Base-by-base conservation (phyloP, 1,140 invertebrate genomes). In the Lysiphlebus fabarum region DNA sequence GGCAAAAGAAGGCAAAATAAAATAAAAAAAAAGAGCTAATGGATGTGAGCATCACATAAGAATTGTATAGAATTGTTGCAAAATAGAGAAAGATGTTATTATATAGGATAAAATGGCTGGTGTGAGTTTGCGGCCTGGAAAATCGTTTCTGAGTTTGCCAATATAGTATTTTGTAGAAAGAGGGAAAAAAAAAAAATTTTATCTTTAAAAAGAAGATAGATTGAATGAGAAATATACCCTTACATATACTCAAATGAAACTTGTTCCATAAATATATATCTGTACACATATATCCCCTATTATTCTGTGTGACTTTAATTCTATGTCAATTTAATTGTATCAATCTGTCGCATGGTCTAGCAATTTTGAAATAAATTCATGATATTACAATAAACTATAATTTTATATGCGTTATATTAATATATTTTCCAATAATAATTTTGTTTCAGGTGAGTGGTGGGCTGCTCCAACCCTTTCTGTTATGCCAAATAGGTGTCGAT, bases 401-500 rank as follows among this genome's bases (percentile, higher is more conserved):
- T n/a, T n/a, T n/a, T n/a, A n/a, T n/a, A n/a, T n/a, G n/a, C n/a
- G n/a, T n/a, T n/a, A n/a, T n/a, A n/a, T n/a, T n/a, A n/a, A 26
- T 26, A 26, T 4, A 26, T 26, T 26, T 26, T 1, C 4, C 17
- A 4, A 26, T 26, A 26, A 26, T 26, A 26, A 26, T 11, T 6
- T 74, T 59, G 77, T 76, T 75, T 60, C 70, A 80, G 78, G 78
- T 80, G 77, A 80, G 78, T 80, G 71, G 76, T 74, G 74, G 72
- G 70, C 72, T 73, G 75, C 76, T 76, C 68, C 76, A 73, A 71
- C 72, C 70, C 73, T 77, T 72, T 76, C 70, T 76, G 72, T 78
- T 79, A 80, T 80, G 77, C 78, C 78, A 80, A 80, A 80, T 79
- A 80, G 75, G 73, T 76, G 73, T 78, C 75, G 75, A 78, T 78